Conservation (phyloP, 1,140 invertebrate species). For the Saccostrea echinata region DNA sequence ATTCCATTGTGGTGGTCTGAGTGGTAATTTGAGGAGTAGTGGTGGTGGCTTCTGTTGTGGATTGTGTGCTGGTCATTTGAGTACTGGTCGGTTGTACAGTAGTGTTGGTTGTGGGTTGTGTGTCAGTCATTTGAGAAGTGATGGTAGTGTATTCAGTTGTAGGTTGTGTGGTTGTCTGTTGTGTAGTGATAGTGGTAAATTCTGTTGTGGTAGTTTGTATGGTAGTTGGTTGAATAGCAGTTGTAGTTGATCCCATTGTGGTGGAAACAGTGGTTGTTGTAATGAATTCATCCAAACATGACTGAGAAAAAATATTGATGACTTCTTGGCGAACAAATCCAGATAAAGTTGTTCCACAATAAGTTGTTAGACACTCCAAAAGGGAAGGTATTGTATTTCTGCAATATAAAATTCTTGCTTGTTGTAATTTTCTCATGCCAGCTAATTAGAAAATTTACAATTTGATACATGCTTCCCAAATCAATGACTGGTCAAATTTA, state of each 20-base stretch:
- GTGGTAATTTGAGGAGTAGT: not conserved
- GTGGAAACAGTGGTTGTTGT: constrained; percentile 14
- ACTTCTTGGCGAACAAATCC: not conserved
- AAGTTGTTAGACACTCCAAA: not conserved
- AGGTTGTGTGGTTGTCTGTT: not conserved
- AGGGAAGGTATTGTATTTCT: not conserved
- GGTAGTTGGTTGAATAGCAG: not conserved
- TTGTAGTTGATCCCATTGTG: not conserved
- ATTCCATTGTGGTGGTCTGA: not conserved
- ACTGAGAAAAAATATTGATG: not conserved
- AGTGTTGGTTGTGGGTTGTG: not conserved
- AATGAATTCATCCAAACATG: not conserved
- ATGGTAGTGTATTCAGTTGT: not conserved
- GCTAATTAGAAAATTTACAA: too few relatives aligned
- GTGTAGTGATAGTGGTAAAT: not conserved
- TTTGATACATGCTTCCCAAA: not conserved
- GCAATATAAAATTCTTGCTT: not conserved
- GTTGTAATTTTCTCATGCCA: not conserved
- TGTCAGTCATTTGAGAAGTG: not conserved
- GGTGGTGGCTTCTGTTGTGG: not conserved
- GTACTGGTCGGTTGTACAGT: not conserved
- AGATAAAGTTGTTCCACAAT: constrained; percentile 1
- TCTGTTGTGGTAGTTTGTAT: not conserved
- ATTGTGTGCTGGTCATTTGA: too few relatives aligned
- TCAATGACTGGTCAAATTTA: not conserved